A percentile compares a stretch with the other conserved stretches of the same genome.
Evolutionary conservation across 2,113 vertebrate genomes (phyloP).

Genomic region (Scomber colias): DNA sequence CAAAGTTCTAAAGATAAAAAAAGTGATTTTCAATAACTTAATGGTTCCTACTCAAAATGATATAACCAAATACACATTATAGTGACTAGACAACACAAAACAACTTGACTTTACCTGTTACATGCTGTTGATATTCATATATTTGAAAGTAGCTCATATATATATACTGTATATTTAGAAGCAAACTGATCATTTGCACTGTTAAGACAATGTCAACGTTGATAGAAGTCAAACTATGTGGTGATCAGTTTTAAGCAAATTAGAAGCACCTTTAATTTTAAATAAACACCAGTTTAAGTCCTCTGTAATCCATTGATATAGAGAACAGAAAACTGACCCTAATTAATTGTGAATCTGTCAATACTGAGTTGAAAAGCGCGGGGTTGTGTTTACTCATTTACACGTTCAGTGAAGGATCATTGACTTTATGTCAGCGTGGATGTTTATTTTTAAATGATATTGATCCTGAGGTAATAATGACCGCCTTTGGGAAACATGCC

Average conservation of each 20-base stretch:
- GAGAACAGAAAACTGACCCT: conserved; percentile 39
- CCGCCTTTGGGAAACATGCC: conserved; percentile 45
- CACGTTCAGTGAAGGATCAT: conserved; percentile 62
- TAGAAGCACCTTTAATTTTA: conserved; percentile 19
- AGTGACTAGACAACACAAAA: too few species aligned
- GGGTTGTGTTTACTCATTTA: conserved; percentile 70
- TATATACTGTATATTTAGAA: too few species aligned
- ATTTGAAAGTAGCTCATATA: too few species aligned
- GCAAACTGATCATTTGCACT: too few species aligned
- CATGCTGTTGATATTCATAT: too few species aligned
- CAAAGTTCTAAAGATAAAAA: too few species aligned
- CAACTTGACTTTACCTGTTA: too few species aligned
- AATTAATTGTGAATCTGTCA: conserved; percentile 70
- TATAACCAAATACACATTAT: too few species aligned
- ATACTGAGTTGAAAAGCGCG: conserved; percentile 46
- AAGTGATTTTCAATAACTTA: too few species aligned
- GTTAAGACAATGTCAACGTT: too few species aligned
- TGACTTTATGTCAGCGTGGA: conserved; percentile 64
- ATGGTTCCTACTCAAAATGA: too few species aligned
- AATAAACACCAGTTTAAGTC: conserved; percentile 31
- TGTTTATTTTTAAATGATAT: conserved; percentile 77
- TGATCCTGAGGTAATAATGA: conserved; percentile 69
- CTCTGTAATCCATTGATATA: conserved; percentile 33
- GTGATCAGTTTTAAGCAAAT: background rate
- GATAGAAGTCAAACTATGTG: background rate